Base-by-base conservation (phyloP, 2,888 invertebrate species). In the Aquatica leii region DNA sequence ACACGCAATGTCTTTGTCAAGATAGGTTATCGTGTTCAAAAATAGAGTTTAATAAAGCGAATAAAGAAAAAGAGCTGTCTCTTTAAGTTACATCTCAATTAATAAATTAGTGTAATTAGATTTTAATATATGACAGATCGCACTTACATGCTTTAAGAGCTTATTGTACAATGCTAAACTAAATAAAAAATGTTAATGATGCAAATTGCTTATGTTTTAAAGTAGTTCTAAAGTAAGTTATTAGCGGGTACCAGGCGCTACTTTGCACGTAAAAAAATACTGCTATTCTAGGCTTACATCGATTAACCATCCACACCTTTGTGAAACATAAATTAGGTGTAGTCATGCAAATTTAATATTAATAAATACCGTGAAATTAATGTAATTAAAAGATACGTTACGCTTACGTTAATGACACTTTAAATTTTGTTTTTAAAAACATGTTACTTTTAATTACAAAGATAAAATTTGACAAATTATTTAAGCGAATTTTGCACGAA, bases 241-340 rank as follows among this genome's bases (percentile, higher is more conserved):
- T 65, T 67, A 62, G 55, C 9, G 57, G 57, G 68, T 68, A 68
- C 68, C 68, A 68, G 68, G 68, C 68, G 68, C 68, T 34, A 66
- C 53, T 59, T 66, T 48, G 65, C 60, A 56, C 65, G 49, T 57
- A 50, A 51, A 43, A 59, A 59, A 59, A 49, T 55, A 59, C 40
- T 34, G 41, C 65, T 57, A 56, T 60, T 60, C 56, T 57, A 46
- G 48, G 56, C 59, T 64, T 59, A 21, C 59, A 64, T 64, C 52
- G 64, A 59, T 59, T 59, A 49, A 59, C 21, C 53, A 53, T 54
- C 59, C 53, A 59, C 59, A 59, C 59, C 54, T 40, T 37, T 46
- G n/a, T 53, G 35, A 48, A 17, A 12, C 53, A 46, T 15, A 50
- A 59, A 54, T 49, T 8, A 37, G 46, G 21, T 48, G 20, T 24